Base-by-base conservation (phyloP, 2,113 vertebrate species). In the Clupea harengus region DNA sequence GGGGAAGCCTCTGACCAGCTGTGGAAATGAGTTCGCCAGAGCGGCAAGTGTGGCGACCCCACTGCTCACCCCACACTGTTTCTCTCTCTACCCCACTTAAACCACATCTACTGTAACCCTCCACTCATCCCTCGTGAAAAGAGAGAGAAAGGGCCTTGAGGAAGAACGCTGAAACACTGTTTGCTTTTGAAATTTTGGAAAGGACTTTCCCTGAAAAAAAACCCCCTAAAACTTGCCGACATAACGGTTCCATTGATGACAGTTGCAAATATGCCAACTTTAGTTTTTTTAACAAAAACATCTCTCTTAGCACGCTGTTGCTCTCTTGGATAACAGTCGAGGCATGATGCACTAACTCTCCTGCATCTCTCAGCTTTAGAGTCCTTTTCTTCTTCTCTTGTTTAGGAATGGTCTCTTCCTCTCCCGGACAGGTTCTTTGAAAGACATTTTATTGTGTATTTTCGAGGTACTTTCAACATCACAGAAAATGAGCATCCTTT, bases 1-100 rank as follows among this genome's bases (percentile, higher is more conserved):
- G 86, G 85, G 86, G 84, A 90, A 88, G 84, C 86, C 86, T 83
- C 84, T 86, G 44, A 22, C 83, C 88, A 88, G 78, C 83, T 86
- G 85, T 88, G 86, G 87, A 89, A 95, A 94, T 95, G 93, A 95
- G 93, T 90, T 94, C 91, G 91, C 91, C 89, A 90, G 90, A 93
- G 94, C 94, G 91, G 92, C 92, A 93, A 94, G 94, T 93, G 94
- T 91, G 90, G 90, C 89, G 92, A 93, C 93, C 93, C 89, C 88
- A 89, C 84, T 64, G 10, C 88, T 90, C 86, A 89, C 89, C 88
- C 86, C 82, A 47, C 81, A 45, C 84, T 82, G 84, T 85, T 83
- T 90, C 80, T 49, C 87, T 78, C 72, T 18, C 57, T 80, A 78
- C 83, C 91, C 92, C 92, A 84, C 81, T 89, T 91, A 91, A 92